phyloP scores from a whole-genome alignment of 2,797 vertebrate species.

The Sebastes elongatus region DNA sequence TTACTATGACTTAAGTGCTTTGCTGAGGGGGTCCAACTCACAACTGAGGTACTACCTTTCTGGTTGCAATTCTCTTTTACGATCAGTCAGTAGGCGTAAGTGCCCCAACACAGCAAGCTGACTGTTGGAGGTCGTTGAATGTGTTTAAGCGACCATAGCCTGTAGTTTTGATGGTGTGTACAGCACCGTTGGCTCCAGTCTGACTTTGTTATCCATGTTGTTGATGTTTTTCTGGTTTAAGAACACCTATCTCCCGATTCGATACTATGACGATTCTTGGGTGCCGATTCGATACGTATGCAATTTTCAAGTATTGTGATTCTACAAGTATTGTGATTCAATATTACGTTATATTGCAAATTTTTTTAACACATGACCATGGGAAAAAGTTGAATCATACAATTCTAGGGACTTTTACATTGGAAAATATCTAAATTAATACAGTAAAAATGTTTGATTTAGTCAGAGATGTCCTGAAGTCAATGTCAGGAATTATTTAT shows the following conservation, averaged over 20 bases:
- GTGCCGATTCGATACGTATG: too few species aligned
- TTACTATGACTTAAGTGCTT: slow-evolving; percentile 53
- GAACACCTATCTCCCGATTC: background rate
- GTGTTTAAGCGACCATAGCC: background rate
- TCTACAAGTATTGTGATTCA: too few species aligned
- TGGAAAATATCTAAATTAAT: too few species aligned
- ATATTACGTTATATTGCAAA: too few species aligned
- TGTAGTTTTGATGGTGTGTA: background rate
- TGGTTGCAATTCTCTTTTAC: slow-evolving; percentile 56
- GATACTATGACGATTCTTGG: too few species aligned
- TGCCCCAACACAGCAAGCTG: background rate
- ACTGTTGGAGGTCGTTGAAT: background rate
- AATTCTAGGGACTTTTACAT: too few species aligned
- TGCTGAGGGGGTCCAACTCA: slow-evolving; percentile 34
- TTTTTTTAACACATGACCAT: too few species aligned
- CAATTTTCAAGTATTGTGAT: too few species aligned
- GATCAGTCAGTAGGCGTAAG: slow-evolving; percentile 6
- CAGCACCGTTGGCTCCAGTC: background rate
- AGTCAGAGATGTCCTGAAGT: too few species aligned
- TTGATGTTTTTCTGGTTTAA: background rate
- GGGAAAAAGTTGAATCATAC: too few species aligned
- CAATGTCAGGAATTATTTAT: too few species aligned
- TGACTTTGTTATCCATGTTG: background rate
- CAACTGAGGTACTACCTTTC: slow-evolving; percentile 24
- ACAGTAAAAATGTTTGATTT: too few species aligned